Conservation (phyloP, 2,888 invertebrate species). For the Blastobasis adustella region DNA sequence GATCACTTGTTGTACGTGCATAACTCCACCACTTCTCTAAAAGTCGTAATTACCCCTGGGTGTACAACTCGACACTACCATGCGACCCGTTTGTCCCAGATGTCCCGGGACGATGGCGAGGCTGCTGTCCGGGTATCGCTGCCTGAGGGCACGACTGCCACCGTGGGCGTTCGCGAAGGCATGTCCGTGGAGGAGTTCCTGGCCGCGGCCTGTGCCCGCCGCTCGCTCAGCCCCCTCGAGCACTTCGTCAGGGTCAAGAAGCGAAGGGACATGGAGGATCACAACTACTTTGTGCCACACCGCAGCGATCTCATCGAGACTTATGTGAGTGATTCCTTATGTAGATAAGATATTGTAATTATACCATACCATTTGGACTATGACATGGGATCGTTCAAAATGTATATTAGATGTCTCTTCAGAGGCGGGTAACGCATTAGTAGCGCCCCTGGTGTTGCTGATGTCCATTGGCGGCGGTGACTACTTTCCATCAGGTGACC, state of each 20-base stretch:
- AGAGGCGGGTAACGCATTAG: too few species aligned
- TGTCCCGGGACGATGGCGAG: conserved; percentile 90
- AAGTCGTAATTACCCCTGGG: background rate
- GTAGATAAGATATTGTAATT: too few species aligned
- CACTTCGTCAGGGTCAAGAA: conserved; percentile 97
- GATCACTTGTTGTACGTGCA: background rate
- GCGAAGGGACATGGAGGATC: conserved; percentile 95
- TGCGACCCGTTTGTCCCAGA: conserved; percentile 57
- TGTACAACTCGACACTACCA: background rate
- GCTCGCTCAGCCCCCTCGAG: conserved; percentile 94
- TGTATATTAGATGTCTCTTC: too few species aligned
- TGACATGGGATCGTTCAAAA: too few species aligned
- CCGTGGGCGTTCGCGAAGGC: conserved; percentile 90
- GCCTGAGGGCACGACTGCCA: conserved; percentile 88
- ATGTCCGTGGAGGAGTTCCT: conserved; percentile 98
- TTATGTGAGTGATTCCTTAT: conserved; percentile 81
- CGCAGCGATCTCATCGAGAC: conserved; percentile 95
- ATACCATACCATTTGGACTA: too few species aligned
- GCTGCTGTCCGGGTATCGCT: conserved; percentile 92
- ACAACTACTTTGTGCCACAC: conserved; percentile 97
- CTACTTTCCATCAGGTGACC: too few species aligned
- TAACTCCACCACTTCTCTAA: background rate
- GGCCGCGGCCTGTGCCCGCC: conserved; percentile 92
- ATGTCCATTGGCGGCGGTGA: too few species aligned
- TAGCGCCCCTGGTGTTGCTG: too few species aligned